These are phyloP conservation scores for Lycocerus yunnanus DNA, from an alignment of 2,888 invertebrate species.

Conservation along the genomic window DNA sequence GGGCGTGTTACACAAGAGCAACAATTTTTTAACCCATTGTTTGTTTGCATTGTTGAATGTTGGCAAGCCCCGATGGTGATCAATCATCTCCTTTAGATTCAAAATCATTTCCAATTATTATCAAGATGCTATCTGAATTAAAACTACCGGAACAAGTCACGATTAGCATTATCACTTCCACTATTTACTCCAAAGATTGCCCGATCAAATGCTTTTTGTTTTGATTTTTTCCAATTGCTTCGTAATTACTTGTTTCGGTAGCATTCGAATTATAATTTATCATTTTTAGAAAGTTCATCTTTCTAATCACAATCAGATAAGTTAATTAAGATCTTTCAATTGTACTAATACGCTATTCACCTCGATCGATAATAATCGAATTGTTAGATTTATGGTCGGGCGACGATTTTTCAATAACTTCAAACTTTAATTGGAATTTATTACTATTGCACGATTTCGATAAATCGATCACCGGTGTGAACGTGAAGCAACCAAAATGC, in stretches of 20 bases:
- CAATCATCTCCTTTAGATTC: slow-evolving; percentile 13
- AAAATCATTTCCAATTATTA: slow-evolving; percentile 11
- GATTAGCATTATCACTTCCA: slow-evolving; percentile 9
- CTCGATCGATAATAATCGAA: not conserved
- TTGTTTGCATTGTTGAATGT: not conserved
- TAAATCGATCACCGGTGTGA: not conserved
- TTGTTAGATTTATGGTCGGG: not conserved
- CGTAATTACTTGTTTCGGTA: not conserved
- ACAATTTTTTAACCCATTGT: not conserved
- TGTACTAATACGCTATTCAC: not conserved
- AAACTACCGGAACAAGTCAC: slow-evolving; percentile 16
- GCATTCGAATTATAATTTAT: not conserved
- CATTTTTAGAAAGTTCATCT: not conserved
- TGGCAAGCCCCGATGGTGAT: not conserved
- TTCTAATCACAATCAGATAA: not conserved
- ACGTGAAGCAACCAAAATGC: no score
- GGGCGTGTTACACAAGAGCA: not conserved
- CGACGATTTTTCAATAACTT: not conserved
- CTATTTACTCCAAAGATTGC: not conserved
- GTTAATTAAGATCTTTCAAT: not conserved
- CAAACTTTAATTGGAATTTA: not conserved
- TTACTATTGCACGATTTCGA: not conserved
- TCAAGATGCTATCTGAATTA: slow-evolving; percentile 12
- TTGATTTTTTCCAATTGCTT: not conserved
- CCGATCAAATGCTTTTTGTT: slow-evolving; percentile 4